Evolutionary conservation across 2,888 invertebrate species (phyloP).

Genomic region (Cactoblastis cactorum): DNA sequence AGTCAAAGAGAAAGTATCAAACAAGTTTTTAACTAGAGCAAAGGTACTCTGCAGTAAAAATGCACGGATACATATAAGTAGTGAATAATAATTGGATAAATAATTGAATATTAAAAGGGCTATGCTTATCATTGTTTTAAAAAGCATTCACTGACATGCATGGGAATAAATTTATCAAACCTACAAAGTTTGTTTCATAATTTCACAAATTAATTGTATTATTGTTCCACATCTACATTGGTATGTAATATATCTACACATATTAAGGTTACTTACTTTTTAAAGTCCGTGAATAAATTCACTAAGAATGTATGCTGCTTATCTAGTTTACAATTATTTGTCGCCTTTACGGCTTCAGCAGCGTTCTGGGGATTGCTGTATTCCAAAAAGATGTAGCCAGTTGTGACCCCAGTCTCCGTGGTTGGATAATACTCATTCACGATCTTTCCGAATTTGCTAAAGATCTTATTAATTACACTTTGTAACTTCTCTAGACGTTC

Average conservation of each 20-base stretch:
- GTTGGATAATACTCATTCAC: slow-evolving; percentile 94
- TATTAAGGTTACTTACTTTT: slow-evolving; percentile 84
- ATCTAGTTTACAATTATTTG: slow-evolving; percentile 96
- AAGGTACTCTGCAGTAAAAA: too few relatives aligned
- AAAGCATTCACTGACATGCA: too few relatives aligned
- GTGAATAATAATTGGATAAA: too few relatives aligned
- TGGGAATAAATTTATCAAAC: too few relatives aligned
- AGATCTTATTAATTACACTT: slow-evolving; percentile 93
- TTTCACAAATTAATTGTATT: too few relatives aligned
- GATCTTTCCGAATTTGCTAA: slow-evolving; percentile 90
- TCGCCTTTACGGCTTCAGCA: slow-evolving; percentile 90
- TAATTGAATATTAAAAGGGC: too few relatives aligned
- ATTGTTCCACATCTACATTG: too few relatives aligned
- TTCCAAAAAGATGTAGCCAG: slow-evolving; percentile 96
- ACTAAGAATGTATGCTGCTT: slow-evolving; percentile 96
- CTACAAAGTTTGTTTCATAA: too few relatives aligned
- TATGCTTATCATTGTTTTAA: too few relatives aligned
- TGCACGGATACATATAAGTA: too few relatives aligned
- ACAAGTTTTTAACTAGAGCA: background rate
- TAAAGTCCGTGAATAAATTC: slow-evolving; percentile 96
- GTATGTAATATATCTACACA: too few relatives aligned
- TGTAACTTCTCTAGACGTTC: slow-evolving; percentile 95
- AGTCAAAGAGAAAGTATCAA: slow-evolving; percentile 4
- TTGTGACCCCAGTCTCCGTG: slow-evolving; percentile 89
- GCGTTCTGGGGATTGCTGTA: slow-evolving; percentile 91